A percentile compares a stretch with the other conserved stretches of the same genome.
Conservation (phyloP, 2,888 invertebrate species). For the Sinotaia quadrata region DNA sequence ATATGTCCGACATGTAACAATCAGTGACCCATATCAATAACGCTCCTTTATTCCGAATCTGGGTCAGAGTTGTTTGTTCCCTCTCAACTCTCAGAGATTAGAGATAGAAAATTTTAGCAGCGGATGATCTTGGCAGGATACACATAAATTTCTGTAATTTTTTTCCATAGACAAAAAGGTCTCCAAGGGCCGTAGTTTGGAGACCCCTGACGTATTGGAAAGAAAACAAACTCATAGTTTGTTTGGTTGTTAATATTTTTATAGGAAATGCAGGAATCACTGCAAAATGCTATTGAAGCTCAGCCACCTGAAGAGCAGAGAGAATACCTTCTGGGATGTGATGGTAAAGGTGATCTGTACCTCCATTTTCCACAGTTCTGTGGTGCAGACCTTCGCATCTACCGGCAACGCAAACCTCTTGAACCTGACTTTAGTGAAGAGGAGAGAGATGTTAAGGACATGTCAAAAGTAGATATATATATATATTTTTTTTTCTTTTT, state of each 20-base stretch:
- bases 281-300: constrained; percentile 75
- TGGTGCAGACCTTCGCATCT: constrained; percentile 75
- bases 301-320: constrained; percentile 73
- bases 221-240: not conserved
- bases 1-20: too few relatives aligned
- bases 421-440: constrained; percentile 46
- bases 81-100: too few relatives aligned
- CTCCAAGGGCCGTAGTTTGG: too few relatives aligned
- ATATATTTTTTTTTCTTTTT: too few relatives aligned
- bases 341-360: constrained; percentile 75
- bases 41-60: too few relatives aligned
- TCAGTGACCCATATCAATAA: too few relatives aligned
- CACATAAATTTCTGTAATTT: too few relatives aligned
- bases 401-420: constrained; percentile 70
- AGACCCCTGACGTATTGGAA: not conserved
- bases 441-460: constrained; percentile 27
- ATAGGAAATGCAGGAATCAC: constrained; percentile 75
- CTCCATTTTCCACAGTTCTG: constrained; percentile 77
- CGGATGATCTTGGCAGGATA: too few relatives aligned
- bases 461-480: too few relatives aligned
- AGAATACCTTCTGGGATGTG: constrained; percentile 74
- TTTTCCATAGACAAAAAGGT: too few relatives aligned
- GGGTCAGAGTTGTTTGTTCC: too few relatives aligned
- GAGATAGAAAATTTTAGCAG: too few relatives aligned
- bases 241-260: constrained; percentile 25